Conservation (phyloP, 2,113 vertebrate species). For the Ascaphus truei region DNA sequence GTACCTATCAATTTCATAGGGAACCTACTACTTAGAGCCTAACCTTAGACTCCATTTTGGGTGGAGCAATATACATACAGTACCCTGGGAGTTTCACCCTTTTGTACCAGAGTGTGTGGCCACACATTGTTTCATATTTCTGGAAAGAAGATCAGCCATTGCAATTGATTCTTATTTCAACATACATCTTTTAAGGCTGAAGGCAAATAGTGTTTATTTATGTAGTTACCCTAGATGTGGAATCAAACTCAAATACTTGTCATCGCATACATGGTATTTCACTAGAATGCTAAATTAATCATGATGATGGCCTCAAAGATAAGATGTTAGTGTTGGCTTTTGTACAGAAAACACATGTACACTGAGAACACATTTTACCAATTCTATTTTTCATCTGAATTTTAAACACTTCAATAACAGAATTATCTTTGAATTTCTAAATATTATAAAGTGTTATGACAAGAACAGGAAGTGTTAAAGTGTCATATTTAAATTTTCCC, state of each 20-base stretch:
- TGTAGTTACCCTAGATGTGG: conserved; percentile 7
- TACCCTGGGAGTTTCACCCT: no score
- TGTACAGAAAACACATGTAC: conserved; percentile 25
- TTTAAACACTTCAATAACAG: background rate
- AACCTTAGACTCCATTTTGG: no score
- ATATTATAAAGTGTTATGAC: background rate
- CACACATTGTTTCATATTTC: no score
- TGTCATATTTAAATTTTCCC: background rate
- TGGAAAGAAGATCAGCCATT: no score
- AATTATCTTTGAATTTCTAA: background rate
- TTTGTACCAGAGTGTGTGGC: no score
- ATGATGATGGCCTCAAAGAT: conserved; percentile 1
- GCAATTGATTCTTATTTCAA: no score
- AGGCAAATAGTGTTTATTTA: conserved; percentile 29
- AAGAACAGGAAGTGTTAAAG: conserved; percentile 13
- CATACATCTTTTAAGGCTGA: background rate
- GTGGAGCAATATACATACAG: no score
- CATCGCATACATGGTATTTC: conserved; percentile 19
- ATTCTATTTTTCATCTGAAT: conserved; percentile 5
- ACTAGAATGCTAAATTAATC: conserved; percentile 13
- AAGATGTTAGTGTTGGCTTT: conserved; percentile 26
- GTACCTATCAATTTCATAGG: no score
- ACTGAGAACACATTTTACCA: conserved; percentile 22
- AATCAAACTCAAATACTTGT: conserved; percentile 21
- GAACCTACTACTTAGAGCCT: no score